A percentile compares a stretch with the other conserved stretches of the same genome.
phyloP scores from a whole-genome alignment of 2,797 vertebrate species.

The Centropyge bicolor region DNA sequence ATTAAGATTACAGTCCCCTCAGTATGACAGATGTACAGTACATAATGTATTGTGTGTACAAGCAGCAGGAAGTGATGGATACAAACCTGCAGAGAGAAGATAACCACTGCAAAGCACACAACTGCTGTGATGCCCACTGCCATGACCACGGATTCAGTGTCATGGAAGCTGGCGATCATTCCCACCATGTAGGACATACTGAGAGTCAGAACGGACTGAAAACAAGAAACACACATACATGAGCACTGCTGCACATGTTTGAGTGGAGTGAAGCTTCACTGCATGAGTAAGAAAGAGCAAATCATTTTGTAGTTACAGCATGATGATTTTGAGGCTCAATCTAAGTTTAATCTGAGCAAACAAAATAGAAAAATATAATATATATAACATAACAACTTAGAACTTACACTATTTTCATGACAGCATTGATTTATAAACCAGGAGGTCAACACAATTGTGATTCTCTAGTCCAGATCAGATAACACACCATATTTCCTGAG shows the following conservation, averaged over 20 bases:
- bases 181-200: slow-evolving; percentile 97
- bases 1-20: neutral
- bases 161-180: slow-evolving; percentile 93
- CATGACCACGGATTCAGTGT: slow-evolving; percentile 92
- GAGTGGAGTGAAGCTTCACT: neutral
- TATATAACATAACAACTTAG: too few species aligned
- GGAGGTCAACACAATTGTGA: neutral
- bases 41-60: neutral
- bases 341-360: neutral
- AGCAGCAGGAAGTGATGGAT: neutral
- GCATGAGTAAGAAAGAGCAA: neutral
- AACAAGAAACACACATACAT: slow-evolving; percentile 36
- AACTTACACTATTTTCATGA: neutral
- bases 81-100: slow-evolving; percentile 94
- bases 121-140: slow-evolving; percentile 92
- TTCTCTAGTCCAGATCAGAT: neutral
- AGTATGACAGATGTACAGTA: neutral
- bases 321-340: neutral
- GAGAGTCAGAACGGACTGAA: slow-evolving; percentile 91
- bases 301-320: neutral
- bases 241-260: slow-evolving; percentile 3
- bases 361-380: neutral
- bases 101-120: slow-evolving; percentile 92
- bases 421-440: neutral
- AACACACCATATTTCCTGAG: neutral